Evolutionary conservation across 2,797 vertebrate species (phyloP).

Genomic region (Alexandromys oeconomus): DNA sequence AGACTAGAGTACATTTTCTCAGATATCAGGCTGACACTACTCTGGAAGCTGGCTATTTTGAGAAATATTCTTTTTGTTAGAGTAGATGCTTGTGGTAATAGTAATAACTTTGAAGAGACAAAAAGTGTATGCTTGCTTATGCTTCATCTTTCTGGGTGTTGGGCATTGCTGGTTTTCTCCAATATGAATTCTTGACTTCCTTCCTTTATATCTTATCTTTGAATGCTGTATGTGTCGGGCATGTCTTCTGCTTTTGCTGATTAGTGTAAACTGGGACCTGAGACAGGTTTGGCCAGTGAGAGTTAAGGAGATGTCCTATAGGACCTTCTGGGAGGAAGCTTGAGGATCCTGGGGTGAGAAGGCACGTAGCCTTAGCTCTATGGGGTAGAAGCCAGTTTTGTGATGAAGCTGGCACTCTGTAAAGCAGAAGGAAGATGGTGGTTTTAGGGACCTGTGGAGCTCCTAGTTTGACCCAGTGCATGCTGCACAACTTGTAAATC

Average conservation of each 20-base stretch:
- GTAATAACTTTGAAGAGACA: neutral
- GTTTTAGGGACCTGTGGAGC: neutral
- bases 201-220: neutral
- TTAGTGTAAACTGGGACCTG: neutral
- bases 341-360: neutral
- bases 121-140: neutral
- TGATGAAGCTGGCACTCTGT: neutral
- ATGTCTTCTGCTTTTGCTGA: neutral
- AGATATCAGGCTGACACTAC: neutral
- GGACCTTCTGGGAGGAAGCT: neutral
- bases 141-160: neutral
- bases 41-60: neutral
- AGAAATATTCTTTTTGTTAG: neutral
- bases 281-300: neutral
- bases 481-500: neutral
- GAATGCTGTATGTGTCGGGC: neutral
- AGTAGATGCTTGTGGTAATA: neutral
- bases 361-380: neutral
- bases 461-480: neutral
- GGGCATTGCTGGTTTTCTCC: neutral
- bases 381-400: neutral
- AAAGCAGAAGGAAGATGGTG: neutral
- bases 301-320: neutral
- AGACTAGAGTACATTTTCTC: neutral
- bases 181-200: neutral